These are phyloP conservation scores for Plectrocnemia conspersa DNA, from an alignment of 1,140 invertebrate genomes.

Conservation along the genomic window DNA sequence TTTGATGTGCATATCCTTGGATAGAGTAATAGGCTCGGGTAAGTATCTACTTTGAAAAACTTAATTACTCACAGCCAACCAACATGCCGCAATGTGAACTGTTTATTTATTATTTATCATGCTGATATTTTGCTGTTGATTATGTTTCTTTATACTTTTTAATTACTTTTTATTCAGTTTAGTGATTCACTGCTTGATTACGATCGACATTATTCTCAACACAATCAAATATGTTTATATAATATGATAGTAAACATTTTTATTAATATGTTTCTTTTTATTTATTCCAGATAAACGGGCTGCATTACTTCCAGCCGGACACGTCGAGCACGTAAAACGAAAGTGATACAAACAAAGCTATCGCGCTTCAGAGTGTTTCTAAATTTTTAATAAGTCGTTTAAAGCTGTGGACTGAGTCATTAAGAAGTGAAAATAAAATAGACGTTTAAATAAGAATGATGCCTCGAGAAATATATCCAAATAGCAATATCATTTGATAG, in stretches of 20 bases:
- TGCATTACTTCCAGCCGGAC: conserved; percentile 66
- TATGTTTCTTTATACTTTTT: too few relatives aligned
- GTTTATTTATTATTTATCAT: conserved; percentile 9
- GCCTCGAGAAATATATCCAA: conserved; percentile 32
- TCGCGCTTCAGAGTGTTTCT: too few relatives aligned
- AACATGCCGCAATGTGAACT: conserved; percentile 1
- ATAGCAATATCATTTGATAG: conserved; percentile 36
- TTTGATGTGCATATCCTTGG: conserved; percentile 19
- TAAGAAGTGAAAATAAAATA: too few relatives aligned
- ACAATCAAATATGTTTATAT: conserved; percentile 6
- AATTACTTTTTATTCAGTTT: conserved; percentile 12
- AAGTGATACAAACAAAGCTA: too few relatives aligned
- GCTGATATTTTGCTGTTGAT: too few relatives aligned
- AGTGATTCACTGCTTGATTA: too few relatives aligned
- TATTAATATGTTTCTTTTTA: conserved; percentile 13
- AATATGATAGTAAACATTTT: conserved; percentile 15
- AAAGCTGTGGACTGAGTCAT: not conserved
- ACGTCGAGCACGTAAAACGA: conserved; percentile 47
- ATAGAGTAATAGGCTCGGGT: conserved; percentile 20
- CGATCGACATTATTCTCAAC: too few relatives aligned
- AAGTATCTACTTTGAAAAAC: too few relatives aligned
- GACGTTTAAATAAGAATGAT: conserved; percentile 22
- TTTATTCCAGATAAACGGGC: conserved; percentile 65
- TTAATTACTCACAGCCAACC: too few relatives aligned
- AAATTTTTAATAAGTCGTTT: not conserved